These are phyloP conservation scores for Lasiommata megera DNA, from an alignment of 2,888 invertebrate species.

Conservation along the genomic window DNA sequence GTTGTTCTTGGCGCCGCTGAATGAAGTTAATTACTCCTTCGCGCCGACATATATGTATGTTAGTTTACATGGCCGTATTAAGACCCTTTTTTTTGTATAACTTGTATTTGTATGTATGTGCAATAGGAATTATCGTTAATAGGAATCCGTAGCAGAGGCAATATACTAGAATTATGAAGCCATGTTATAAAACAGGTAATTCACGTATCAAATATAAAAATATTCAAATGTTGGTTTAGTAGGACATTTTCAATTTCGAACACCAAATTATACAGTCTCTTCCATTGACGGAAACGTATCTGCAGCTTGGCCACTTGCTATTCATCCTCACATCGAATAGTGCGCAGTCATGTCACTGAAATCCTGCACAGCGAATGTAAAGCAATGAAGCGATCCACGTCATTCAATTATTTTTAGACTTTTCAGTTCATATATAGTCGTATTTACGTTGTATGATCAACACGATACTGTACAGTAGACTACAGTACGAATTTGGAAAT, in stretches of 20 bases:
- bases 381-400: background rate
- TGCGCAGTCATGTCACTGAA: constrained; percentile 4
- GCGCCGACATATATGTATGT: too few relatives aligned
- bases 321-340: constrained; percentile 4
- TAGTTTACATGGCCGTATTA: too few relatives aligned
- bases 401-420: background rate
- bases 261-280: background rate
- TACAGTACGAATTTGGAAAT: constrained; percentile 10
- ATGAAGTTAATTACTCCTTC: too few relatives aligned
- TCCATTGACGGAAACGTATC: background rate
- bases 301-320: background rate
- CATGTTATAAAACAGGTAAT: too few relatives aligned
- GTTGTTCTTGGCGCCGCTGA: too few relatives aligned
- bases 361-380: background rate
- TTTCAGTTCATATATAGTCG: background rate
- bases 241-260: background rate
- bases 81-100: too few relatives aligned
- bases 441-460: background rate
- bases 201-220: too few relatives aligned
- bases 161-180: too few relatives aligned
- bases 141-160: too few relatives aligned
- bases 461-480: background rate
- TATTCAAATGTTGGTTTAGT: too few relatives aligned
- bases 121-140: too few relatives aligned
- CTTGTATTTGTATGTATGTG: too few relatives aligned